Evolutionary conservation across 2,797 vertebrate species (phyloP).

Genomic region (Galagoides demidoff): DNA sequence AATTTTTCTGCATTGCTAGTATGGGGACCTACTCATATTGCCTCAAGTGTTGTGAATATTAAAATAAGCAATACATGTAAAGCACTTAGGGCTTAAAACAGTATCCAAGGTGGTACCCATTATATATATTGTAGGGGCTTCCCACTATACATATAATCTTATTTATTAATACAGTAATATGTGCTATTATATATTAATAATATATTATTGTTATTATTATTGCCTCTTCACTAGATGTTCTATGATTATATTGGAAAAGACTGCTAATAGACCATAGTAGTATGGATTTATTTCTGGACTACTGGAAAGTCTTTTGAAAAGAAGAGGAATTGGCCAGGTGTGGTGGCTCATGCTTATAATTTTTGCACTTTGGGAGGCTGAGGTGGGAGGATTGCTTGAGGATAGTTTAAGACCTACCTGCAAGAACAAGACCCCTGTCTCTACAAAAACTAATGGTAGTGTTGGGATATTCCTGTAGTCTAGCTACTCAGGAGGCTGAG

Average conservation of each 20-base stretch:
- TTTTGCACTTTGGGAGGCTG: background rate
- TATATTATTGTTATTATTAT: background rate
- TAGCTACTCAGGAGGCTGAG: background rate
- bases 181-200: background rate
- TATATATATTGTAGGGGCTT: background rate
- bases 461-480: background rate
- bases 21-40: background rate
- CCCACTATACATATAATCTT: background rate
- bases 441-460: background rate
- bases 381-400: background rate
- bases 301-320: background rate
- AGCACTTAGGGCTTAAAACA: background rate
- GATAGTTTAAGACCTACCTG: background rate
- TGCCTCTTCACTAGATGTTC: background rate
- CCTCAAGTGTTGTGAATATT: background rate
- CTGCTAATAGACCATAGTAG: background rate
- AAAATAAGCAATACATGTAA: background rate
- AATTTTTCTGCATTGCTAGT: conserved; percentile 12
- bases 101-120: background rate
- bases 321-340: background rate
- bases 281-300: conserved; percentile 16
- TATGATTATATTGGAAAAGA: conserved; percentile 14
- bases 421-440: background rate
- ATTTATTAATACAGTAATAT: background rate
- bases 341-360: background rate